phyloP scores from a whole-genome alignment of 2,797 vertebrate species.

The Arremon aurantiirostris region DNA sequence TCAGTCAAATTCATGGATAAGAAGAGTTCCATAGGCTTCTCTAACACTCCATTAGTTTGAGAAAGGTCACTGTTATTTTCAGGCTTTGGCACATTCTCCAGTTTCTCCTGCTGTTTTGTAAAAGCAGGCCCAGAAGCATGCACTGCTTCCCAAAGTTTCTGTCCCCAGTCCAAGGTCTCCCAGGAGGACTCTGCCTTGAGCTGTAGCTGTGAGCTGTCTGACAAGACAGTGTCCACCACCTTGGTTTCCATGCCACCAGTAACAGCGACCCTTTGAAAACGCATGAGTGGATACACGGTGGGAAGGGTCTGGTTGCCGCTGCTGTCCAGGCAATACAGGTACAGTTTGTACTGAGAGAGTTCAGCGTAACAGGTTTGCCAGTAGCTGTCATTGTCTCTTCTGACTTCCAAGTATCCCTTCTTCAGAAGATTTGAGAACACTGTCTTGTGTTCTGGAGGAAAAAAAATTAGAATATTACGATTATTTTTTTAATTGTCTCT shows the following conservation, averaged over 20 bases:
- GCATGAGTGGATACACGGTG: slow-evolving; percentile 85
- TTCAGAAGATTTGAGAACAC: slow-evolving; percentile 86
- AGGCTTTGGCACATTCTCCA: slow-evolving; percentile 65
- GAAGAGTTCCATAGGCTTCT: slow-evolving; percentile 65
- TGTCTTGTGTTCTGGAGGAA: slow-evolving; percentile 80
- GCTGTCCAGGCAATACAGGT: slow-evolving; percentile 87
- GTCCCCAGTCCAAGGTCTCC: slow-evolving; percentile 93
- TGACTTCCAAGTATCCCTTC: slow-evolving; percentile 89
- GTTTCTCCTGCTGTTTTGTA: slow-evolving; percentile 65
- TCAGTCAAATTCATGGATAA: slow-evolving; percentile 80
- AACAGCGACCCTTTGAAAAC: slow-evolving; percentile 88
- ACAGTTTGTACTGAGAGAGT: slow-evolving; percentile 87
- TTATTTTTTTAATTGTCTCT: not conserved
- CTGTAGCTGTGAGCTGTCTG: slow-evolving; percentile 88
- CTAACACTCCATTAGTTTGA: slow-evolving; percentile 63
- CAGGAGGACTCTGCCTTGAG: slow-evolving; percentile 87
- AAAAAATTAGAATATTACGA: not conserved
- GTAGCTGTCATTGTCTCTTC: slow-evolving; percentile 84
- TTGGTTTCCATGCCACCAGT: slow-evolving; percentile 82
- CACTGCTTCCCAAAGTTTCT: slow-evolving; percentile 87
- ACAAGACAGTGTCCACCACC: slow-evolving; percentile 87
- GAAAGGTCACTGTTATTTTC: slow-evolving; percentile 51
- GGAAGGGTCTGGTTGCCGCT: slow-evolving; percentile 89
- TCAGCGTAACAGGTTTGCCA: slow-evolving; percentile 91
- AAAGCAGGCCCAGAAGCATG: slow-evolving; percentile 74